phyloP scores from a whole-genome alignment of 1,140 invertebrate species.

The Stenopsyche tienmushanensis region DNA sequence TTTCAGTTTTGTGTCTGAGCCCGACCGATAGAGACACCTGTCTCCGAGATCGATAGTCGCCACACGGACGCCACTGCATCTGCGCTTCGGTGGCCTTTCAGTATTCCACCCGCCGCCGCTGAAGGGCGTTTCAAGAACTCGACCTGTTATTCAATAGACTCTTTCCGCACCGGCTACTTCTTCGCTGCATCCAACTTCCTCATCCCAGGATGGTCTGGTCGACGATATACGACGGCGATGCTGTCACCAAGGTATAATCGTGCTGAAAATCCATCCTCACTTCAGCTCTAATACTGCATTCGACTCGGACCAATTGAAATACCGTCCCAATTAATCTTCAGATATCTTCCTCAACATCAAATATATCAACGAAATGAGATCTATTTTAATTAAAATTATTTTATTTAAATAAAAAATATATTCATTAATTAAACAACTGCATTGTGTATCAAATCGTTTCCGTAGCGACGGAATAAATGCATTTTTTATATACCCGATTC shows the following conservation, averaged over 20 bases:
- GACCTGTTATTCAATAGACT: slow-evolving; percentile 38
- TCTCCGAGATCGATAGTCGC: too few relatives aligned
- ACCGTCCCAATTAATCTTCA: too few relatives aligned
- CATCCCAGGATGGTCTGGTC: slow-evolving; percentile 33
- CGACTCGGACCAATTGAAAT: background rate
- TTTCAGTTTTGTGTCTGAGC: background rate
- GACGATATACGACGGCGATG: slow-evolving; percentile 29
- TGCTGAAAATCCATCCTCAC: slow-evolving; percentile 2
- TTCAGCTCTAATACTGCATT: background rate
- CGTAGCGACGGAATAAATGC: too few relatives aligned
- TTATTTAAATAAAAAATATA: too few relatives aligned
- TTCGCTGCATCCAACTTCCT: background rate
- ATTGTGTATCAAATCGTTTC: too few relatives aligned
- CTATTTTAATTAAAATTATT: too few relatives aligned
- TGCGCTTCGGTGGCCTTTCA: slow-evolving; percentile 13
- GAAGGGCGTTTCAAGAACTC: slow-evolving; percentile 38
- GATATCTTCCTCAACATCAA: too few relatives aligned
- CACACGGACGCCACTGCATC: background rate
- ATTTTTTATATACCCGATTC: too few relatives aligned
- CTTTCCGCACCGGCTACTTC: slow-evolving; percentile 3
- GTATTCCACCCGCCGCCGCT: slow-evolving; percentile 7
- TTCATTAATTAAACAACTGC: background rate
- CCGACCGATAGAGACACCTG: background rate
- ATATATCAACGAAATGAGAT: too few relatives aligned
- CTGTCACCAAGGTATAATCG: slow-evolving; percentile 29